phyloP scores from a whole-genome alignment of 1,140 invertebrate species.

The Drosophila saltans region DNA sequence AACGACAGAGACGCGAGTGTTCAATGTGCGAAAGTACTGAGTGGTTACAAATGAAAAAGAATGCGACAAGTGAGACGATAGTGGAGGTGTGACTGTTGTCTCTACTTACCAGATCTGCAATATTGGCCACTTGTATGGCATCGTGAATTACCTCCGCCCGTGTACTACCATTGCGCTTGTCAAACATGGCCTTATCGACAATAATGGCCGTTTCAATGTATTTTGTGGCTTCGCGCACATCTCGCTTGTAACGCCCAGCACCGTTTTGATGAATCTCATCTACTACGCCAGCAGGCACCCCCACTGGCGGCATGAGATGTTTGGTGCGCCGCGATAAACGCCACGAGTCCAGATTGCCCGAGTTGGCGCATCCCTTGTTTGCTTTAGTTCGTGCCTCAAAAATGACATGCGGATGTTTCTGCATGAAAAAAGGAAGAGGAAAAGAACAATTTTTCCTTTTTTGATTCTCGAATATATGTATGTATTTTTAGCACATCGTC shows the following conservation, averaged over 20 bases:
- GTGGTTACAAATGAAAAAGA: too few species aligned
- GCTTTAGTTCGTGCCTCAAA: constrained; percentile 94
- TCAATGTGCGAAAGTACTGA: constrained; percentile 96
- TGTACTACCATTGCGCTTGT: constrained; percentile 94
- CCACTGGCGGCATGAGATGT: constrained; percentile 83
- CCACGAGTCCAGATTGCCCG: constrained; percentile 89
- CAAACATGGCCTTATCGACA: constrained; percentile 97
- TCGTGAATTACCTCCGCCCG: constrained; percentile 95
- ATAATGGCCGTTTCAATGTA: constrained; percentile 96
- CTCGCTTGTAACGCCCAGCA: constrained; percentile 86
- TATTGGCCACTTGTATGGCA: constrained; percentile 97
- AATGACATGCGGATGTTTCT: constrained; percentile 98
- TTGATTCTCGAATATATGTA: neutral
- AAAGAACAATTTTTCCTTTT: neutral
- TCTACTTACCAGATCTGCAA: constrained; percentile 94
- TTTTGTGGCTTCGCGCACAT: constrained; percentile 94
- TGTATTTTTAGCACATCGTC: too few species aligned
- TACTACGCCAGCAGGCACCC: constrained; percentile 72
- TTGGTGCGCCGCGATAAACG: constrained; percentile 87
- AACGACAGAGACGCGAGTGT: constrained; percentile 95
- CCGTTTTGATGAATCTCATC: constrained; percentile 84
- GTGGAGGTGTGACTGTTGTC: neutral
- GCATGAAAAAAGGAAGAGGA: constrained; percentile 55
- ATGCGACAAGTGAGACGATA: too few species aligned
- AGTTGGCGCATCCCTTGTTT: constrained; percentile 94